These are phyloP conservation scores for Plectropomus leopardus DNA, from an alignment of 2,113 vertebrate species.

Conservation along the genomic window DNA sequence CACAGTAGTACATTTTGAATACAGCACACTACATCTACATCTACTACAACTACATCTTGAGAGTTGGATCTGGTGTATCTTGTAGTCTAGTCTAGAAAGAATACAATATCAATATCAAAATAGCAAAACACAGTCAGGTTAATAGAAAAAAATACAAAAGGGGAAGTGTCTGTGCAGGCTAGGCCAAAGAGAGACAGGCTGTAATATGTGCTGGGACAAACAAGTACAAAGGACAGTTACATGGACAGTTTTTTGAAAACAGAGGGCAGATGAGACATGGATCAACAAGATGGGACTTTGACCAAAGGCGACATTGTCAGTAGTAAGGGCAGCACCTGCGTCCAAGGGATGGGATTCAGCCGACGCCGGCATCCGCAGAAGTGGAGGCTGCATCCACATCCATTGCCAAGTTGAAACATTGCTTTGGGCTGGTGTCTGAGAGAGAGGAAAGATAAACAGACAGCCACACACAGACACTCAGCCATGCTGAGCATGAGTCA, in stretches of 20 bases:
- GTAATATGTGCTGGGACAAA: background rate
- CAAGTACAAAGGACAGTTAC: background rate
- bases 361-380: slow-evolving; percentile 22
- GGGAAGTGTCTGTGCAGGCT: background rate
- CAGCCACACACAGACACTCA: slow-evolving; percentile 61
- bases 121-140: background rate
- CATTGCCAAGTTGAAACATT: slow-evolving; percentile 53
- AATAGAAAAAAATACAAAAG: too few relatives aligned
- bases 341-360: slow-evolving; percentile 39
- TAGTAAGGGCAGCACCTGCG: slow-evolving; percentile 26
- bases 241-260: background rate
- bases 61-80: background rate
- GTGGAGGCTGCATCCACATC: slow-evolving; percentile 44
- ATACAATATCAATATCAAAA: background rate
- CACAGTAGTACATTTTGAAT: background rate
- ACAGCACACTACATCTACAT: too few relatives aligned
- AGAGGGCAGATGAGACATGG: slow-evolving; percentile 9
- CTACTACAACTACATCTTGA: background rate
- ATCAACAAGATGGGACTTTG: slow-evolving; percentile 11
- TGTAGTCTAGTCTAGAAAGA: background rate
- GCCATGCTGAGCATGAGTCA: slow-evolving; percentile 72
- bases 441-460: slow-evolving; percentile 67
- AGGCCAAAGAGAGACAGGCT: background rate
- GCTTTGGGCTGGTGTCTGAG: slow-evolving; percentile 61
- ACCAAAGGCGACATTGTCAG: background rate